Percentiles rank a stretch among this genome's conserved stretches.
Conservation (phyloP, 1,140 invertebrate species). For the Nasonia giraulti region DNA sequence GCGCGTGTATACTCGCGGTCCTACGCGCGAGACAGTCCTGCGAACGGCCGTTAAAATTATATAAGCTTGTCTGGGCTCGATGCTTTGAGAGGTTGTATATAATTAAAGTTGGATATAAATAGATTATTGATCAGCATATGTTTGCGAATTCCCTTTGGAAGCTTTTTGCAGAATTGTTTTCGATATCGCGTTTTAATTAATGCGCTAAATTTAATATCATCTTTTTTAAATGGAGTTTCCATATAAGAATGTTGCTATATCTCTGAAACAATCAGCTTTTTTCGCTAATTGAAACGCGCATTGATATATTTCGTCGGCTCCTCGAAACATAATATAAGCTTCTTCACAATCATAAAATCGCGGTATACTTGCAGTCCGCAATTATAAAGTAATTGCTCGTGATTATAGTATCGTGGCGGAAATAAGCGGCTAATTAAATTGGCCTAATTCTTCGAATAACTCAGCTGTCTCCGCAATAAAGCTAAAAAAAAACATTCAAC, state of each 20-base stretch:
- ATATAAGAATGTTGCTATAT: too few species aligned
- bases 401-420: not conserved
- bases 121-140: not conserved
- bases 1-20: not conserved
- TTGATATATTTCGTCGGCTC: not conserved
- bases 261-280: too few species aligned
- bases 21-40: too few species aligned
- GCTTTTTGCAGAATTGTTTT: too few species aligned
- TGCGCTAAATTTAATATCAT: too few species aligned
- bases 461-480: not conserved
- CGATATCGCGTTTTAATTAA: too few species aligned
- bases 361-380: not conserved
- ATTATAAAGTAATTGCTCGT: not conserved
- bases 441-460: not conserved
- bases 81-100: not conserved
- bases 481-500: too few species aligned
- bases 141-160: not conserved
- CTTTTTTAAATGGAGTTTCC: too few species aligned
- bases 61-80: not conserved
- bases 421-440: not conserved
- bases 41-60: not conserved
- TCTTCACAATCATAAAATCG: not conserved
- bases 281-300: not conserved
- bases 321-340: not conserved
- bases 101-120: not conserved